Base-by-base conservation (phyloP, 2,888 invertebrate species). In the Patella depressa region DNA sequence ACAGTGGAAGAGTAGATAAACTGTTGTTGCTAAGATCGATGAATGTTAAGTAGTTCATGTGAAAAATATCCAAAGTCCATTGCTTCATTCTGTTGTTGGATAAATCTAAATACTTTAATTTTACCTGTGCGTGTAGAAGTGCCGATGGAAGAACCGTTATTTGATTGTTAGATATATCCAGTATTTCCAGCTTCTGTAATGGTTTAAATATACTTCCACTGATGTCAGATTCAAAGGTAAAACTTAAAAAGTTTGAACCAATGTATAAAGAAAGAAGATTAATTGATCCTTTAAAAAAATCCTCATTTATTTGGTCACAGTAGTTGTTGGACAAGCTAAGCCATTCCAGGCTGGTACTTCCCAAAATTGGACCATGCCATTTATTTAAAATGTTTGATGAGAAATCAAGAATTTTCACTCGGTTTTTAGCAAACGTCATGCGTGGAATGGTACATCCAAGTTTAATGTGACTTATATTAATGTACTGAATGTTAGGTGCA, bases 251-350 rank as follows among this genome's bases (percentile, higher is more conserved):
- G 69, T 82, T 82, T 9, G 73, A 70, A 3, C 75, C 69, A 14
- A 78, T n/a, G 53, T 78, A 75, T 19, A 82, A 54, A 14, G 53
- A n/a, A 53, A 57, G 45, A 14, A 82, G 54, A 14, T 34, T 55
- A n/a, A 54, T 17, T 45, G 76, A 45, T n/a, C 73, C 9, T 19
- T 75, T 53, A 19, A 81, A 79, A 5, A 76, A n/a, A 15, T 19
- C 5, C 5, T 59, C 14, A n/a, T 53, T 45, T 17, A 74, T 29
- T 9, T 65, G 11, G 12, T 59, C 71, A 55, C 78, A 80, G 1
- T 73, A 79, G 71, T 80, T 82, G 69, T 74, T 69, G 11, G 79
- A 72, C 4, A 82, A 57, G 14, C 78, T 76, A 11, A 80, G 17
- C 34, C 75, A 53, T 9, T 78, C 71, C 15, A 82, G 54, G 9